A percentile compares a stretch with the other conserved stretches of the same genome.
Conservation (phyloP, 2,888 invertebrate species). For the Heliothis peltigera region DNA sequence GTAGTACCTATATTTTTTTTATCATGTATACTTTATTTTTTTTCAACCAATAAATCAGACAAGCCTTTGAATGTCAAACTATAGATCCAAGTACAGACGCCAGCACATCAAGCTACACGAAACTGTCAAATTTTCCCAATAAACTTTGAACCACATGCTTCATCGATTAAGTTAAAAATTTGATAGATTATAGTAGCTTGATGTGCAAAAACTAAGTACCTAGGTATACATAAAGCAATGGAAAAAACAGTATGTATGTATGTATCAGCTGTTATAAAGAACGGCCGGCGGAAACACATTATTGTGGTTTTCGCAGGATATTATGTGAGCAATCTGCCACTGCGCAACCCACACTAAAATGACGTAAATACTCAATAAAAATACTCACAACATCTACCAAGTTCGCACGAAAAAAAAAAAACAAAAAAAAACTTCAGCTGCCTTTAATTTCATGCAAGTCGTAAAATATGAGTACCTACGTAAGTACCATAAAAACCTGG, state of each 20-base stretch:
- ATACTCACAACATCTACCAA: slow-evolving; percentile 10
- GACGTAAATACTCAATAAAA: slow-evolving; percentile 19
- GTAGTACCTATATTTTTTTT: no score
- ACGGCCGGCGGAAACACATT: slow-evolving; percentile 27
- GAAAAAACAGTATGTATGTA: slow-evolving; percentile 1
- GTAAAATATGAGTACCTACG: slow-evolving; percentile 28
- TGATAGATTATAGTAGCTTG: no score
- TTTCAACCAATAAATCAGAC: not conserved
- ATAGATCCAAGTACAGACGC: not conserved
- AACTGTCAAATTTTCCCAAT: no score
- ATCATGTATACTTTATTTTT: no score
- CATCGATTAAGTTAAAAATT: no score
- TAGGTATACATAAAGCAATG: not conserved
- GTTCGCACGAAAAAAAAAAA: slow-evolving; percentile 13
- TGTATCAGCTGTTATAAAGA: slow-evolving; percentile 16
- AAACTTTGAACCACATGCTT: no score
- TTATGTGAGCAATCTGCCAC: slow-evolving; percentile 21
- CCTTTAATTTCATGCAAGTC: slow-evolving; percentile 36
- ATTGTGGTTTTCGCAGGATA: slow-evolving; percentile 36
- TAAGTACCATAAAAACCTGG: slow-evolving; percentile 22
- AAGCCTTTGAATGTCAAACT: not conserved
- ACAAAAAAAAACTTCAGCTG: slow-evolving; percentile 35
- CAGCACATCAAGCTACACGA: no score
- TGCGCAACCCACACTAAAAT: slow-evolving; percentile 5
- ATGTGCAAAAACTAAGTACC: slow-evolving; percentile 5